Conservation (phyloP, 2,797 vertebrate genomes). For the Sarcophilus harrisii region DNA sequence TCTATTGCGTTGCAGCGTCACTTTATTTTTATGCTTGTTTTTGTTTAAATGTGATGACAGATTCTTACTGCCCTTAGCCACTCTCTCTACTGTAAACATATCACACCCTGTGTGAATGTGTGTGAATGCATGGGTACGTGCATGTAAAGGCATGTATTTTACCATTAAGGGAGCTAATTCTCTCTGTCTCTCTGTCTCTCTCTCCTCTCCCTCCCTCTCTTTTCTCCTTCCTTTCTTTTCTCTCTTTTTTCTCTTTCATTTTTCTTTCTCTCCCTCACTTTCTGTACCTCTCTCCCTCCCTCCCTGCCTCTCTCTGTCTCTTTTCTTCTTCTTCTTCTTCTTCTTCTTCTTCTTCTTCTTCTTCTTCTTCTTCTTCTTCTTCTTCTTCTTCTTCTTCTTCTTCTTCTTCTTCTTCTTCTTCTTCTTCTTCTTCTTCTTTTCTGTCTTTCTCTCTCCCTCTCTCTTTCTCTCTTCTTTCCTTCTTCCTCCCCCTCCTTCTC, state of each 20-base stretch:
- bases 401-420: no score
- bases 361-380: no score
- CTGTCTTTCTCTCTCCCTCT: no score
- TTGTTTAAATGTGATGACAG: not conserved
- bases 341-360: no score
- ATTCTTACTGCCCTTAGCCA: not conserved
- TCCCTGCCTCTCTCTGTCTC: no score
- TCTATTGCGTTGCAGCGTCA: not conserved
- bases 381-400: no score
- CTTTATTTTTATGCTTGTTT: not conserved
- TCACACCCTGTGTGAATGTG: not conserved
- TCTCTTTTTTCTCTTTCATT: not conserved
- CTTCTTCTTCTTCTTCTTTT: no score
- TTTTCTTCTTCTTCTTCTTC: no score
- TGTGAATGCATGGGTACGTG: not conserved
- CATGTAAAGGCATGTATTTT: not conserved
- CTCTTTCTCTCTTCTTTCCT: no score
- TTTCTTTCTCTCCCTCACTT: no score
- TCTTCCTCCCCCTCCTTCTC: no score
- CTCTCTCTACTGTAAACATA: not conserved
- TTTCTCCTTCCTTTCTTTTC: not conserved
- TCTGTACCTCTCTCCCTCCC: no score
- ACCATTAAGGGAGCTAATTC: not conserved
- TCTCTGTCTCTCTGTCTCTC: not conserved
- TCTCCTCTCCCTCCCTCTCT: not conserved